Base-by-base conservation (phyloP, 92 coral and sea anemone genomes). In the Heteractis magnifica region DNA sequence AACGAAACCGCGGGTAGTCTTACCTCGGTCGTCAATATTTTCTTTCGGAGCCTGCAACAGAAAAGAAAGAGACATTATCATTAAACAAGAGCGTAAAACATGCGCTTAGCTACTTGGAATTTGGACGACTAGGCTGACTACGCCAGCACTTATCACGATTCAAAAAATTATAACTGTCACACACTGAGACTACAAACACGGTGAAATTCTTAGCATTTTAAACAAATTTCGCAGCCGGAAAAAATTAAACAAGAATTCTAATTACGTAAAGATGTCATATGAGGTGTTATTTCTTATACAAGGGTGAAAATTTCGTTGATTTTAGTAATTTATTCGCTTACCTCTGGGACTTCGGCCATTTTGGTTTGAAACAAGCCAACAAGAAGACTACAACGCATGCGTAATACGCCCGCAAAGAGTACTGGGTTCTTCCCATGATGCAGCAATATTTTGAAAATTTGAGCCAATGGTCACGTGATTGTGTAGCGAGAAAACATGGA, bases 271-370 rank as follows among this genome's bases (percentile, higher is more conserved):
- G 58, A 52, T n/a, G 58, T 49, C 56, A 16, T 49, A 49, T 49
- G 51, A 49, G 59, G 72, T 34, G 65, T 74, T 82, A 60, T 5
- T 73, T 71, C 50, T 20, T 75, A 77, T 78, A 74, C 60, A 23
- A 72, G 12, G 51, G 68, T 62, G 53, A 70, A 86, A 88, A 83
- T 77, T 79, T 60, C 82, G 55, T 52, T 84, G 77, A 88, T 79
- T 86, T 85, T 77, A 56, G 77, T 55, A 56, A 74, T 65, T 88
- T 82, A 75, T 79, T 70, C 84, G 77, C 94, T 83, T 88, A 95
- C 98, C 90, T 94, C 94, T 73, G 94, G 78, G 65, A 90, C 79
- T 88, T 95, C 98, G 90, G 95, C 98, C 98, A 95, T 95, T 95
- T 95, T 93, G 92, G 88, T 82, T 86, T 82, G 52, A 84, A 84